Evolutionary conservation across 2,797 vertebrate genomes (phyloP).

Genomic region (Bufotes viridis): DNA sequence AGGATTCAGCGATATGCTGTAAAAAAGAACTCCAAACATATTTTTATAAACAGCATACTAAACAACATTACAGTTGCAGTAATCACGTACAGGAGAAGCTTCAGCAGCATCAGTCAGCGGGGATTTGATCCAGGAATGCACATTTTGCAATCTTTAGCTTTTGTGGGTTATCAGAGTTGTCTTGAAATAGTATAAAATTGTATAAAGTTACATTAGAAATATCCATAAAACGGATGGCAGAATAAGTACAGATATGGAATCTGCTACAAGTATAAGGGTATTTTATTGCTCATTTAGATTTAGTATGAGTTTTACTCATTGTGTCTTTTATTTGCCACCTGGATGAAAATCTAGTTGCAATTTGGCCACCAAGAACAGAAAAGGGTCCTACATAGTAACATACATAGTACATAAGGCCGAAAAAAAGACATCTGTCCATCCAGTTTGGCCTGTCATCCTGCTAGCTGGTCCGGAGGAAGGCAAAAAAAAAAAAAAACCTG

Average conservation of each 20-base stretch:
- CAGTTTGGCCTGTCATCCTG: no score
- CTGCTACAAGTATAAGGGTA: neutral
- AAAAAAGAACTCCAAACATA: slow-evolving; percentile 24
- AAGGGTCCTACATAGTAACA: no score
- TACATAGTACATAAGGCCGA: no score
- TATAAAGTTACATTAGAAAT: neutral
- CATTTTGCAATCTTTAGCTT: neutral
- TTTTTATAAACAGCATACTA: slow-evolving; percentile 1
- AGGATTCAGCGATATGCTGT: slow-evolving; percentile 33
- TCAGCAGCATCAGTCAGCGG: neutral
- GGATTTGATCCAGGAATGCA: neutral
- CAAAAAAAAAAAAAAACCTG: no score
- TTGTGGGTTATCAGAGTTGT: neutral
- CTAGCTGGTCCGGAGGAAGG: no score
- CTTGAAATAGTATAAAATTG: neutral
- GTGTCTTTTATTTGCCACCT: no score
- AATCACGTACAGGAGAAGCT: neutral
- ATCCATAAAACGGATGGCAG: no score
- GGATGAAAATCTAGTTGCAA: no score
- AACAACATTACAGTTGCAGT: slow-evolving; percentile 5
- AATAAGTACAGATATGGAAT: neutral
- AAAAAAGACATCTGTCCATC: no score
- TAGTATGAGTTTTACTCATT: neutral
- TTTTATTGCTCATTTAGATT: neutral
- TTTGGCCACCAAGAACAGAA: no score